Conservation (phyloP, 23 tunicate genomes). For the Ciona savignyi region DNA sequence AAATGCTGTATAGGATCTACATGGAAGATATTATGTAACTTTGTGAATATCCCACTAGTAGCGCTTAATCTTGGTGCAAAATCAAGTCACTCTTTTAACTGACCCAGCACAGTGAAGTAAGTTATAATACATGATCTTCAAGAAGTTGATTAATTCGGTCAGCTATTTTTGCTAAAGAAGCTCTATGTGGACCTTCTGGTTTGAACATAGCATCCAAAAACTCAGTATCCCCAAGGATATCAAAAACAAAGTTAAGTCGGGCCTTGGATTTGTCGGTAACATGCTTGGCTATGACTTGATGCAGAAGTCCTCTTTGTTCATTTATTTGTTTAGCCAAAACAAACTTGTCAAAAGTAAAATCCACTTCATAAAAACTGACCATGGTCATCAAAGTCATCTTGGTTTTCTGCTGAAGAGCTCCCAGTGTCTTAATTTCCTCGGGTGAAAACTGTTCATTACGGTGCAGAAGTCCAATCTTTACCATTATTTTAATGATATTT, state of each 20-base stretch:
- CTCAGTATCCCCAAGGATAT: conserved; percentile 73
- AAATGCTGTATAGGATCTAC: too few species aligned
- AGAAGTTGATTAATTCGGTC: conserved; percentile 40
- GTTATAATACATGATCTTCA: conserved; percentile 53
- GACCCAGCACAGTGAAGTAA: too few species aligned
- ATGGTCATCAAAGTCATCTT: conserved; percentile 72
- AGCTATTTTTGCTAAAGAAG: conserved; percentile 32
- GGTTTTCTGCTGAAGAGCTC: conserved; percentile 43
- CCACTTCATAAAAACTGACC: conserved; percentile 79
- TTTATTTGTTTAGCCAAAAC: conserved; percentile 73
- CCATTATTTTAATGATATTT: conserved; percentile 63
- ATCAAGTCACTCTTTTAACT: too few species aligned
- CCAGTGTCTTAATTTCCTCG: conserved; percentile 45
- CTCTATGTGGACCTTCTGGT: conserved; percentile 31
- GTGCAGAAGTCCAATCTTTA: conserved; percentile 66
- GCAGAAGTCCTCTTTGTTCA: conserved; percentile 50
- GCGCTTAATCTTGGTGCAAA: too few species aligned
- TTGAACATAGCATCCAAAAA: conserved; percentile 70
- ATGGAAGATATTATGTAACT: too few species aligned
- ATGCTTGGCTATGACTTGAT: conserved; percentile 56
- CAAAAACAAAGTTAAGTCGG: conserved; percentile 61
- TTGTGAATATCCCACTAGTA: too few species aligned
- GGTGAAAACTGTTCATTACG: conserved; percentile 49
- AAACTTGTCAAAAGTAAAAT: conserved; percentile 72
- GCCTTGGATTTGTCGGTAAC: conserved; percentile 63